phyloP scores from a whole-genome alignment of 2,888 invertebrate species.

The Sympetrum striolatum region DNA sequence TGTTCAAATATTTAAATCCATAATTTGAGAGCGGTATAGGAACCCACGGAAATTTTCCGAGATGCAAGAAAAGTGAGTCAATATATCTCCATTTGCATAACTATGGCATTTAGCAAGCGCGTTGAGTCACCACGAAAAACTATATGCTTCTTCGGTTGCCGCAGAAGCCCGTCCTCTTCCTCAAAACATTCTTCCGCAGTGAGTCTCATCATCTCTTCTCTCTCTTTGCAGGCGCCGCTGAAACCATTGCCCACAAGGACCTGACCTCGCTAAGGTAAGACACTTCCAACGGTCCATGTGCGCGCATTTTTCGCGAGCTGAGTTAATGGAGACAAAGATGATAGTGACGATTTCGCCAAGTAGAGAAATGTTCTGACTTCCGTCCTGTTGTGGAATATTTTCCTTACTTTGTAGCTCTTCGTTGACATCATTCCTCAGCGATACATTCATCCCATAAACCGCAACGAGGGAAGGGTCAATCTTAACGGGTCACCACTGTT shows the following conservation, averaged over 20 bases:
- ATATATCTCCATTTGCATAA: not conserved
- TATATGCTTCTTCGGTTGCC: not conserved
- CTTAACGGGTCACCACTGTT: not conserved
- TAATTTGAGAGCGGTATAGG: not conserved
- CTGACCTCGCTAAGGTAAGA: not conserved
- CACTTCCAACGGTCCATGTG: not conserved
- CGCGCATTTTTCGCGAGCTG: not conserved
- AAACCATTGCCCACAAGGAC: not conserved
- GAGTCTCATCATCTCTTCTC: not conserved
- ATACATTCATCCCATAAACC: not conserved
- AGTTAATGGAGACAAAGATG: too few species aligned
- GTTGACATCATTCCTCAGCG: not conserved
- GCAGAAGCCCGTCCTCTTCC: not conserved
- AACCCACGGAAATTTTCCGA: too few species aligned
- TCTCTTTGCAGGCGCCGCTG: not conserved
- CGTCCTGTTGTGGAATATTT: not conserved
- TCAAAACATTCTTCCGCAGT: not conserved
- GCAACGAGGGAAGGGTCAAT: too few species aligned
- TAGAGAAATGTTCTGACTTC: not conserved
- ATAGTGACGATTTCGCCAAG: not conserved
- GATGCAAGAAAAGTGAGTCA: too few species aligned
- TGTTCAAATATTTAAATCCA: not conserved
- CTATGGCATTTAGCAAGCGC: not conserved
- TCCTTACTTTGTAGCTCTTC: not conserved
- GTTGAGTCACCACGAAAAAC: conserved; percentile 11